A percentile compares a stretch with the other conserved stretches of the same genome.
phyloP scores from a whole-genome alignment of 2,113 vertebrate species.

The Channa argus region DNA sequence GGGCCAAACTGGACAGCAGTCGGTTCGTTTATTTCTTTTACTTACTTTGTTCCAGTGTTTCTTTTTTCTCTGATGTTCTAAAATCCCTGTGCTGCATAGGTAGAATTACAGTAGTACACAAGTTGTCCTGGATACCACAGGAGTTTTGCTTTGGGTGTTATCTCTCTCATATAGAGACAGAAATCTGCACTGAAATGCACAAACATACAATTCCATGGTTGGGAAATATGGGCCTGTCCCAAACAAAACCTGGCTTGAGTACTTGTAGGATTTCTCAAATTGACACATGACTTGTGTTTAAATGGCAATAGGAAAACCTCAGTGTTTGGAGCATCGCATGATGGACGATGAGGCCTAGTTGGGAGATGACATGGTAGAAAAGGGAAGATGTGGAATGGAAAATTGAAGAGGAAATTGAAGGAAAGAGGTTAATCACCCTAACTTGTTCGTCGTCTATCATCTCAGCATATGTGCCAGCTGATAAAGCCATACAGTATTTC shows the following conservation, averaged over 20 bases:
- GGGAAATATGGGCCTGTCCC: constrained; percentile 51
- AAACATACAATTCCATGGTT: constrained; percentile 24
- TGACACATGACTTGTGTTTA: constrained; percentile 53
- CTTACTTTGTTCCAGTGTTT: not conserved
- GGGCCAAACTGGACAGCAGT: constrained; percentile 11
- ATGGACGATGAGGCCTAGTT: constrained; percentile 26
- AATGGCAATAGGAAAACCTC: constrained; percentile 57
- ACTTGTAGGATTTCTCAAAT: constrained; percentile 42
- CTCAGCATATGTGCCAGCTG: constrained; percentile 50
- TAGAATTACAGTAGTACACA: constrained; percentile 71
- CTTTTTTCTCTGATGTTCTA: constrained; percentile 11
- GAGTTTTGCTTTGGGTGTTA: constrained; percentile 63
- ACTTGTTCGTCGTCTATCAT: constrained; percentile 59
- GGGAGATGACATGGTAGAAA: constrained; percentile 26
- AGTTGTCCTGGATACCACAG: constrained; percentile 57
- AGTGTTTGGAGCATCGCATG: constrained; percentile 36
- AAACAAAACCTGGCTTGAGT: constrained; percentile 40
- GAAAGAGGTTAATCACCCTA: constrained; percentile 54
- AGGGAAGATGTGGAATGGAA: constrained; percentile 19
- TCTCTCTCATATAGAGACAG: constrained; percentile 29
- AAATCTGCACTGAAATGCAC: constrained; percentile 26
- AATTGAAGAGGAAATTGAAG: constrained; percentile 57
- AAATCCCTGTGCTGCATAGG: constrained; percentile 43
- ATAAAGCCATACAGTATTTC: constrained; percentile 50
- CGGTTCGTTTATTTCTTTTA: constrained; percentile 15